Conservation (phyloP, 2,888 invertebrate species). For the Nebria brevicollis region DNA sequence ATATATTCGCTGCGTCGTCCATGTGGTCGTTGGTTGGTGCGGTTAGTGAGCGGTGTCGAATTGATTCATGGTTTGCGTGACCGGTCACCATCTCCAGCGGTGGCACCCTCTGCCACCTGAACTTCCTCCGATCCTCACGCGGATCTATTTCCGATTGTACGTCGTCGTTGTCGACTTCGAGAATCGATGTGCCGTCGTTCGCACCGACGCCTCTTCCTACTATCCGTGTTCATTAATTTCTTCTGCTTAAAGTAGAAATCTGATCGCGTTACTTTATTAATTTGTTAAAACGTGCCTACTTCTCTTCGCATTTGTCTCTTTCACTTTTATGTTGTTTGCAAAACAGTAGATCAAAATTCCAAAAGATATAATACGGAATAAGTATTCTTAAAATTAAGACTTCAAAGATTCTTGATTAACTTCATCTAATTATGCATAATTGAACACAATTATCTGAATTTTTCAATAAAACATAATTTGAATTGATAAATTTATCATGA, state of each 20-base stretch:
- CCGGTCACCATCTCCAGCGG: slow-evolving; percentile 33
- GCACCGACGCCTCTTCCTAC: slow-evolving; percentile 5
- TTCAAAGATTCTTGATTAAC: too few relatives aligned
- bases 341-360: not conserved
- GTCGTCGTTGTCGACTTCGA: slow-evolving; percentile 7
- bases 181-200: slow-evolving; percentile 25
- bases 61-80: slow-evolving; percentile 44
- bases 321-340: not conserved
- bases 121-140: slow-evolving; percentile 21
- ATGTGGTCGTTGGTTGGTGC: not conserved
- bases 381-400: not conserved
- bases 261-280: slow-evolving; percentile 44
- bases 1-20: not conserved
- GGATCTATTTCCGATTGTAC: slow-evolving; percentile 36
- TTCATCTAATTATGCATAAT: too few relatives aligned
- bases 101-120: slow-evolving; percentile 34
- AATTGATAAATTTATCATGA: too few relatives aligned
- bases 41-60: slow-evolving; percentile 20
- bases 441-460: too few relatives aligned
- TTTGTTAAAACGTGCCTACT: slow-evolving; percentile 32
- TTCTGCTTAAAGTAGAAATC: slow-evolving; percentile 21
- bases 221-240: slow-evolving; percentile 13
- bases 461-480: too few relatives aligned
- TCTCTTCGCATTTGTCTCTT: not conserved
- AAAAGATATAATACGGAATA: not conserved